Evolutionary conservation across 1,140 invertebrate genomes (phyloP), one percentile per base, ranked within the genome.

Genomic region (Popillia japonica): DNA sequence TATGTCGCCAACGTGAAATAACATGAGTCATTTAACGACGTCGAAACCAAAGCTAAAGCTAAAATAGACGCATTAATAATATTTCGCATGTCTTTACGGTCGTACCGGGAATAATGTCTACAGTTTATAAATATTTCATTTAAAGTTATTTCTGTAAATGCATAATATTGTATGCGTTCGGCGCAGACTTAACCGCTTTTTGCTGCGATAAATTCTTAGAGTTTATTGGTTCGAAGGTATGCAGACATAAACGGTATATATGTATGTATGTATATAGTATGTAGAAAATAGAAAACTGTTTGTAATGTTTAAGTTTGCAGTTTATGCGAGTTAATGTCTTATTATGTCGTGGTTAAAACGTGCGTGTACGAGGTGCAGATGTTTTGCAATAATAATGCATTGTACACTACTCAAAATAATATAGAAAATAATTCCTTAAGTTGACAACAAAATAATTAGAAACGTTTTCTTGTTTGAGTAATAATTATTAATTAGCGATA

Each of bases 1-100:
- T 48, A 48, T 48, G 44, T 48, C 44, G 44, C 44, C 44, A 48
- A 48, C 44, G 44, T 48, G 44, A 48, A 48, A 48, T 48, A 48
- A 48, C 44, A 48, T 48, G 44, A 48, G 44, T 48, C 44, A 48
- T 48, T 48, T 14, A 48, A 48, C 11, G 11, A 48, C 44, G 11
- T 4, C 44, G 11, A n/a, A 48, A 48, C 44, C 4, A 10, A n/a
- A n/a, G n/a, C n/a, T n/a, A n/a, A n/a, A 48, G 17, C 44, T 48
- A n/a, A 48, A 48, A 48, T 48, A 48, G 44, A 48, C 11, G 10
- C 44, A 48, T 48, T 48, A 48, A 48, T 42, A 42, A 42, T 48
- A 48, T 48, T 48, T 48, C 44, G 44, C 44, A 48, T 48, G 44
- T 48, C 44, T 48, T 48, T 48, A 48, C 44, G 44, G 44, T 48